Percentiles rank a stretch among this genome's conserved stretches.
Evolutionary conservation across 2,888 invertebrate species (phyloP).

Genomic region (Microctonus brassicae): DNA sequence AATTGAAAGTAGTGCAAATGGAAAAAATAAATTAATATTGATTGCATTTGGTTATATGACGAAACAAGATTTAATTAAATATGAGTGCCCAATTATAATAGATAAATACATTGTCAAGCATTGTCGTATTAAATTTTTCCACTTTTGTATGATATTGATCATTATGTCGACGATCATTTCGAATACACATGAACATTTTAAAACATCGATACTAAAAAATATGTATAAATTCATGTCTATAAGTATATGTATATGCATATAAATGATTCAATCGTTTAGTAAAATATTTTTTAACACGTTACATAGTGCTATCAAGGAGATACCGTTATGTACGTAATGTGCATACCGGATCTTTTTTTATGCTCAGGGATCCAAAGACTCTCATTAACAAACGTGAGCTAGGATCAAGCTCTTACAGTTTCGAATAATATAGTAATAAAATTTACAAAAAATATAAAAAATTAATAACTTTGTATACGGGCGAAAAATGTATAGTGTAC

Average conservation of each 20-base stretch:
- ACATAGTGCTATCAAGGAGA: constrained; percentile 12
- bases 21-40: not conserved
- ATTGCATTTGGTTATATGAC: too few species aligned
- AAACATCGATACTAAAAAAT: not conserved
- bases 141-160: not conserved
- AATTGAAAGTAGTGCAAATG: not conserved
- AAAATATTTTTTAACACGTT: constrained; percentile 14
- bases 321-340: constrained; percentile 13
- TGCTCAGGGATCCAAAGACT: constrained; percentile 31
- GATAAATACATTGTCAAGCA: not conserved
- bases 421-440: not conserved
- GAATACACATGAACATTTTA: not conserved
- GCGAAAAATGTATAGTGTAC: constrained; percentile 9
- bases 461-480: constrained; percentile 5
- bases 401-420: constrained; percentile 2
- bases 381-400: constrained; percentile 26
- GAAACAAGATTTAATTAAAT: not conserved
- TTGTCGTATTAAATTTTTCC: not conserved
- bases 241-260: too few species aligned
- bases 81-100: not conserved
- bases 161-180: not conserved
- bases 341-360: constrained; percentile 10
- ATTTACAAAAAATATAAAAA: not conserved
- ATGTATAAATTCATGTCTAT: too few species aligned
- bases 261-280: not conserved